Evolutionary conservation across 2,888 invertebrate species (phyloP).

Genomic region (Diplazon laetatorius): DNA sequence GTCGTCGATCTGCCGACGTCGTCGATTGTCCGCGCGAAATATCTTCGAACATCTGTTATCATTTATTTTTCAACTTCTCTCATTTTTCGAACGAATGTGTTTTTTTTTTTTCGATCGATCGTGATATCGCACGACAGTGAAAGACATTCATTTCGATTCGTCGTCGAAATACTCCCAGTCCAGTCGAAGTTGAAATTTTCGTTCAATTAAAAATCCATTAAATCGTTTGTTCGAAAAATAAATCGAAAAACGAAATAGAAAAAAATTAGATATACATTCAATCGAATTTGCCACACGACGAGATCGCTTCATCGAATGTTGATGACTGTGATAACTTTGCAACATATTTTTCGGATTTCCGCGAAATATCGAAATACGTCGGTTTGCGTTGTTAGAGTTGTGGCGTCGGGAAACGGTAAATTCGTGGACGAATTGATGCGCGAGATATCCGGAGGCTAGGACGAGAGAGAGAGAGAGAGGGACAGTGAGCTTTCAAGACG

Average conservation of each 20-base stretch:
- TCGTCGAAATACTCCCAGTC: background rate
- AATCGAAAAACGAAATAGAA: no score
- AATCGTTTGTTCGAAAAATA: no score
- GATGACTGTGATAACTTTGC: slow-evolving; percentile 65
- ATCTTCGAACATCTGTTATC: no score
- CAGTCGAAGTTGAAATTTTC: slow-evolving; percentile 2
- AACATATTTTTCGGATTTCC: slow-evolving; percentile 63
- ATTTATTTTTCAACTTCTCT: no score
- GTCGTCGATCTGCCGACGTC: slow-evolving; percentile 15
- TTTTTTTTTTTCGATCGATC: no score
- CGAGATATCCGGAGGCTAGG: slow-evolving; percentile 13
- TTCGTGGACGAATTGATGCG: slow-evolving; percentile 7
- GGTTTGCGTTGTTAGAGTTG: slow-evolving; percentile 19
- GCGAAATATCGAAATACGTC: slow-evolving; percentile 67
- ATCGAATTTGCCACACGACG: slow-evolving; percentile 1
- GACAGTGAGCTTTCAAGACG: background rate
- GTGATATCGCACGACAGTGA: background rate
- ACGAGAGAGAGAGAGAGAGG: slow-evolving; percentile 4
- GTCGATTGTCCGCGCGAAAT: slow-evolving; percentile 14
- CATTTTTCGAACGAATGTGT: no score
- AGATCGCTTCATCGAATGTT: slow-evolving; percentile 53
- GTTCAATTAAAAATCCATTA: no score
- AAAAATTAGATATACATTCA: no score
- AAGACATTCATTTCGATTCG: background rate
- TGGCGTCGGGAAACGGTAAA: slow-evolving; percentile 11